Percentiles rank a stretch among this genome's conserved stretches.
Evolutionary conservation across 2,113 vertebrate genomes (phyloP).

Genomic region (Scolopax mira): DNA sequence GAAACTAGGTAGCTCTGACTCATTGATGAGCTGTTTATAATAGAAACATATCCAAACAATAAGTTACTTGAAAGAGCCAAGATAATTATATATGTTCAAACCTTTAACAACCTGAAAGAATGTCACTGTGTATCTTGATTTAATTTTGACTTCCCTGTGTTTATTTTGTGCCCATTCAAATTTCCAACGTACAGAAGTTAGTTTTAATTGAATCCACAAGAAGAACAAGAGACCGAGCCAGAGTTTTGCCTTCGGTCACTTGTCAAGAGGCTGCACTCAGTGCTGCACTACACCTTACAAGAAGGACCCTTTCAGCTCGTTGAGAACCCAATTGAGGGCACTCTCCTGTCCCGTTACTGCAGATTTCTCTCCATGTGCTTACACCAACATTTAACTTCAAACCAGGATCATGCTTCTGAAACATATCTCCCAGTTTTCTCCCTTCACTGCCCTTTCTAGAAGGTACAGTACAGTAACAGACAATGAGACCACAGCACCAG

Average conservation of each 20-base stretch:
- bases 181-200: not conserved
- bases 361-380: not conserved
- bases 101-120: not conserved
- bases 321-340: not conserved
- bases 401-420: not conserved
- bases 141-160: not conserved
- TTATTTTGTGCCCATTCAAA: not conserved
- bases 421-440: not conserved
- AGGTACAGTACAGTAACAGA: not conserved
- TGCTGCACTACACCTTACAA: not conserved
- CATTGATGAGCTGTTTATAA: not conserved
- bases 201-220: not conserved
- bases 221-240: not conserved
- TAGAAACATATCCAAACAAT: too few species aligned
- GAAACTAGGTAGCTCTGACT: not conserved
- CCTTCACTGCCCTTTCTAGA: not conserved
- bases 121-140: not conserved
- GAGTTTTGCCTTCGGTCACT: not conserved
- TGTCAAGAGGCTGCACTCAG: not conserved
- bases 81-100: not conserved
- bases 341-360: not conserved
- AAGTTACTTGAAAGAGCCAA: too few species aligned
- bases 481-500: not conserved
- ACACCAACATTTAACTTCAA: not conserved
- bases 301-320: not conserved